A percentile compares a stretch with the other conserved stretches of the same genome.
Conservation (phyloP, 2,888 invertebrate genomes). For the Trachelus troglodyta region DNA sequence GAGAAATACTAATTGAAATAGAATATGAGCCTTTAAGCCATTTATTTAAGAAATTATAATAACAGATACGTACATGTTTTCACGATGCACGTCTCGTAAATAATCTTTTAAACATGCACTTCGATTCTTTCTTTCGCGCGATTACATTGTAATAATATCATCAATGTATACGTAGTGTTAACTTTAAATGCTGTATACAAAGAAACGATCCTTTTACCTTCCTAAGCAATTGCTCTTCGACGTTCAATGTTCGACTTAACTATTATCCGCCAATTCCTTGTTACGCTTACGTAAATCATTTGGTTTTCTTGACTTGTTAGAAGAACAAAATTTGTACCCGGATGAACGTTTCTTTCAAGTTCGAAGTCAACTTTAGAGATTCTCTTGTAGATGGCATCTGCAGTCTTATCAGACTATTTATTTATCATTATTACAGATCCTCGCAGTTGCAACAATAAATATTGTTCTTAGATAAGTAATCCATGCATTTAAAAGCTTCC, state of each 20-base stretch:
- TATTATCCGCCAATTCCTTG: conserved; percentile 9
- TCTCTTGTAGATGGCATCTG: background rate
- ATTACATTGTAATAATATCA: conserved; percentile 4
- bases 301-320: background rate
- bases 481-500: background rate
- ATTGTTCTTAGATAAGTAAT: background rate
- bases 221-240: background rate
- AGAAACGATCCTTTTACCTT: background rate
- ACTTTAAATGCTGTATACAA: background rate
- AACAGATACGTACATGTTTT: conserved; percentile 24
- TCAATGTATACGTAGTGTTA: background rate
- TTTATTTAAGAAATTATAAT: conserved; percentile 51
- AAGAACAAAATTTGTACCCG: background rate
- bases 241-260: conserved; percentile 4
- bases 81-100: background rate
- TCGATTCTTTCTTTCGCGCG: conserved; percentile 5
- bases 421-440: background rate
- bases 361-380: background rate
- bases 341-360: background rate
- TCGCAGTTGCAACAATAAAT: background rate
- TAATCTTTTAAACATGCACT: conserved; percentile 11
- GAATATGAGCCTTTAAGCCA: conserved; percentile 32
- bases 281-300: background rate
- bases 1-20: background rate
- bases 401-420: background rate